phyloP scores from a whole-genome alignment of 2,113 vertebrate genomes.

The Anarhynchus alexandrinus region DNA sequence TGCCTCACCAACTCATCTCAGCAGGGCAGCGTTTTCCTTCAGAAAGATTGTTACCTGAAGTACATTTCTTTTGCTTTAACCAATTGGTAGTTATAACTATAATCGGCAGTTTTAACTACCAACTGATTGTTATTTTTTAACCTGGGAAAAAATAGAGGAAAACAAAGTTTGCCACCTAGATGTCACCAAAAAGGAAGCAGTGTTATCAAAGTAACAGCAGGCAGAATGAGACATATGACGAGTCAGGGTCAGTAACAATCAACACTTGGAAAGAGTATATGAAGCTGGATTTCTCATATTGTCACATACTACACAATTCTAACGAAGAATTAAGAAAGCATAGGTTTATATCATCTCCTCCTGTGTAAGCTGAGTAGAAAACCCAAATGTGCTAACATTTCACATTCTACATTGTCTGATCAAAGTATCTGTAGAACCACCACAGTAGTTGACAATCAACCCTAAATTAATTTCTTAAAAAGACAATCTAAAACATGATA shows the following conservation, averaged over 20 bases:
- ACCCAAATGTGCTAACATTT: neutral
- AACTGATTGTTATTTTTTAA: conserved; percentile 7
- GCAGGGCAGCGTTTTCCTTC: neutral
- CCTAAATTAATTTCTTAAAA: neutral
- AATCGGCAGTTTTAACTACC: conserved; percentile 64
- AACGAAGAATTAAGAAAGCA: neutral
- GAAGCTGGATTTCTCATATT: neutral
- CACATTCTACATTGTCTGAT: neutral
- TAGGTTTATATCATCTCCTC: neutral
- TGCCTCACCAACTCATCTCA: neutral
- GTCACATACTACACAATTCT: neutral
- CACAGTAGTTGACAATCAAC: neutral
- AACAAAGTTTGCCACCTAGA: neutral
- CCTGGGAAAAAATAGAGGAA: neutral
- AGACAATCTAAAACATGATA: neutral
- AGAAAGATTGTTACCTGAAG: neutral
- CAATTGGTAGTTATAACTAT: conserved; percentile 68
- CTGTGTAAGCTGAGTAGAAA: neutral
- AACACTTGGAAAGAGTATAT: neutral
- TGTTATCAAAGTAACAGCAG: neutral
- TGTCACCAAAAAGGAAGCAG: neutral
- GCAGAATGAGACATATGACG: neutral
- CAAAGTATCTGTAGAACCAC: neutral
- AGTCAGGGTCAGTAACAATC: neutral
- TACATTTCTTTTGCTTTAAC: neutral